Base-by-base conservation (phyloP, 1,140 invertebrate species). In the Globodera rostochiensis region DNA sequence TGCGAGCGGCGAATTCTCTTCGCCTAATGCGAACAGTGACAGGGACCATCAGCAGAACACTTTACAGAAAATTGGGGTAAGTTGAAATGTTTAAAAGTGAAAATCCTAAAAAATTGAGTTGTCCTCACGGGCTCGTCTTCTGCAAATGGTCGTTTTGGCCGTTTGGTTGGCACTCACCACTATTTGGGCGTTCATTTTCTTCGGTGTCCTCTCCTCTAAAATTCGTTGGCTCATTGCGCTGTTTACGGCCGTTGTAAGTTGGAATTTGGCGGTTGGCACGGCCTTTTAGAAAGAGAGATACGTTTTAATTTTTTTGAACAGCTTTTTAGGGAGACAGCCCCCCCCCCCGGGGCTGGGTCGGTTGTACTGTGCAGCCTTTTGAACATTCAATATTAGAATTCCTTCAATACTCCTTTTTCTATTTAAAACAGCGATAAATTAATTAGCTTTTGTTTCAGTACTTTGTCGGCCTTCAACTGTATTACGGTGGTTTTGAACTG, bases 401-500 rank as follows among this genome's bases (percentile, higher is more conserved):
- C 36, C 2, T 36, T 36, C 36, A 36, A 36, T 36, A 36, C 36
- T 2, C 36, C 36, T 1, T 49, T 83, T 80, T 8, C 9, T 88
- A 19, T 19, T 87, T 13, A 83, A 84, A 19, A 57, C 82, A 15
- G 49, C 74, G 25, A 82, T 88, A 9, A 69, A 64, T 76, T 50
- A 25, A 60, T 76, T 19, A 6, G 7, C 13, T 7, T 9, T 19
- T 70, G 19, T 53, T 77, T 77, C 47, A 77, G 77, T 78, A 47
- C 79, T 89, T 83, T 70, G 74, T 79, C 53, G 77, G 74, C 9
- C 49, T 79, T 60, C 85, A 89, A 25, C 79, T 81, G 13, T 71
- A 80, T 75, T 88, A 84, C 73, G 86, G 84, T 53, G 87, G 87
- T 19, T 25, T 88, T 15, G 87, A 88, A 80, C 81, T 80, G 77